Evolutionary conservation across 1,140 invertebrate species (phyloP).

Genomic region (Mizuhopecten yessoensis): DNA sequence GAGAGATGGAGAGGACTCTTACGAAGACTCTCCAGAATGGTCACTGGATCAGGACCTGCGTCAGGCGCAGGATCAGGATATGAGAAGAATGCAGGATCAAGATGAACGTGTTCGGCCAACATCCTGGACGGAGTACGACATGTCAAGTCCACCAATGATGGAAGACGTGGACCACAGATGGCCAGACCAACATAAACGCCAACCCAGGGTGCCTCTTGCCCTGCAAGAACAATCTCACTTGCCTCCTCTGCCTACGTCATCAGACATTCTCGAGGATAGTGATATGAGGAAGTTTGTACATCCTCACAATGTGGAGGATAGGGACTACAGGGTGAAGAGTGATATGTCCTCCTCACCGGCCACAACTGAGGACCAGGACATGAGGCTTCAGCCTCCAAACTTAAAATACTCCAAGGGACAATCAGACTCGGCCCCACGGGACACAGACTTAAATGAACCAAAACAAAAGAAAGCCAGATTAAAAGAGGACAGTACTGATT

Average conservation of each 20-base stretch:
- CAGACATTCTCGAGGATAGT: background rate
- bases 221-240: conserved; percentile 36
- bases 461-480: conserved; percentile 1
- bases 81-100: conserved; percentile 47
- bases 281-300: background rate
- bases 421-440: background rate
- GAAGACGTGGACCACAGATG: conserved; percentile 1
- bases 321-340: background rate
- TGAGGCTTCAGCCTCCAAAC: conserved; percentile 7
- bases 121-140: background rate
- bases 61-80: conserved; percentile 55
- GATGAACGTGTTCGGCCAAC: background rate
- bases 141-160: background rate
- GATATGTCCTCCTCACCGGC: background rate
- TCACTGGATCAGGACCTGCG: conserved; percentile 43
- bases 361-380: background rate
- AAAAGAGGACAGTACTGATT: background rate
- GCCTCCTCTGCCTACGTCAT: background rate
- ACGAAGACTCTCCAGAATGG: conserved; percentile 51
- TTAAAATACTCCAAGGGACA: background rate
- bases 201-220: background rate
- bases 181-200: conserved; percentile 6
- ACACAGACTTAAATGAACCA: conserved; percentile 6
- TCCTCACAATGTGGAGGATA: background rate
- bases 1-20: conserved; percentile 51